Evolutionary conservation across 2,113 vertebrate genomes (phyloP).

Genomic region (Antennarius striatus): DNA sequence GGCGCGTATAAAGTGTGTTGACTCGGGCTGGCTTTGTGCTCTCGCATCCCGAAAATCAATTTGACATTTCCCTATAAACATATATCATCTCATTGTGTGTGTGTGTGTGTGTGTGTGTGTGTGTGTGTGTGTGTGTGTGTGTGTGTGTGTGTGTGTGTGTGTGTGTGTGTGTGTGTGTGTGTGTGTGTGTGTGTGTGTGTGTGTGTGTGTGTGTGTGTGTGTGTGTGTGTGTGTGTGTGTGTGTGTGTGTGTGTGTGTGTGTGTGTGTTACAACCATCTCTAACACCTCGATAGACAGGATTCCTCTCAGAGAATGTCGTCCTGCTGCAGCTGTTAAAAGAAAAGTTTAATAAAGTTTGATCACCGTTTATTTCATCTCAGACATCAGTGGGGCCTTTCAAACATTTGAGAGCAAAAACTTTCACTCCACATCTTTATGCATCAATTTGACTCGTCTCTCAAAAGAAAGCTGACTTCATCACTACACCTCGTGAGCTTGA

Average conservation of each 20-base stretch:
- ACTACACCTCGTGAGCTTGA: slow-evolving; percentile 66
- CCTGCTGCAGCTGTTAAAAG: slow-evolving; percentile 37
- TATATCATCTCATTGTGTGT: slow-evolving; percentile 1
- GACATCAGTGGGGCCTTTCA: slow-evolving; percentile 55
- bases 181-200: background rate
- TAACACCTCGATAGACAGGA: slow-evolving; percentile 45
- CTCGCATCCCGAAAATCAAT: slow-evolving; percentile 34
- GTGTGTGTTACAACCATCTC: slow-evolving; percentile 21
- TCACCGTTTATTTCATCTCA: slow-evolving; percentile 67
- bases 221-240: background rate
- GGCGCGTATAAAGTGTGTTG: slow-evolving; percentile 25
- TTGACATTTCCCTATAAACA: slow-evolving; percentile 34
- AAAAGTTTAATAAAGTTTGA: slow-evolving; percentile 70
- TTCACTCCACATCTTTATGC: slow-evolving; percentile 50
- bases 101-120: background rate
- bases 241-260: background rate
- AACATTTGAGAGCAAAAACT: slow-evolving; percentile 59
- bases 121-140: slow-evolving; percentile 1
- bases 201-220: slow-evolving; percentile 1
- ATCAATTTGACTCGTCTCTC: slow-evolving; percentile 46
- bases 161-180: slow-evolving; percentile 6
- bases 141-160: background rate
- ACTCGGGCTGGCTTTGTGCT: slow-evolving; percentile 34
- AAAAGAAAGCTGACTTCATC: slow-evolving; percentile 76
- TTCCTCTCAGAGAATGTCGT: slow-evolving; percentile 41